Percentiles rank a stretch among this genome's conserved stretches.
Conservation (phyloP, 2,888 invertebrate genomes). For the Glyphotaelius pellucidus region DNA sequence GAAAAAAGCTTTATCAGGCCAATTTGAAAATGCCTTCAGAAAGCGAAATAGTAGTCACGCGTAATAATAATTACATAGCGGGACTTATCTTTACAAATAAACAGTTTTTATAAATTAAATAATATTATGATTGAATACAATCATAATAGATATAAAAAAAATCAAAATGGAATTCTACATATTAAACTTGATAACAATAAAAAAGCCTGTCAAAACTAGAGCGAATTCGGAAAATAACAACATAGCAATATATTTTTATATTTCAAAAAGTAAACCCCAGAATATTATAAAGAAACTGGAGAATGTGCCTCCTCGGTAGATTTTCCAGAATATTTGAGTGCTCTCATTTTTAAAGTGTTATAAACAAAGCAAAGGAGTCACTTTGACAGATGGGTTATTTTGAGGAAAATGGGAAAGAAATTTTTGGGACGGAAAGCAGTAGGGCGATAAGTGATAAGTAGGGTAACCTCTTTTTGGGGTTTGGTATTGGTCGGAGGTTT, state of each 20-base stretch:
- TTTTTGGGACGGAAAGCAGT: background rate
- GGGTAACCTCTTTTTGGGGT: background rate
- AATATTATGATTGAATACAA: too few relatives aligned
- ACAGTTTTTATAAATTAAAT: too few relatives aligned
- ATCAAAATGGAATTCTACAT: too few relatives aligned
- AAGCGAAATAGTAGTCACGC: too few relatives aligned
- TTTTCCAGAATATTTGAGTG: background rate
- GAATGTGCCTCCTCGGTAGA: background rate
- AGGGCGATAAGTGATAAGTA: background rate
- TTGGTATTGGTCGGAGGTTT: background rate
- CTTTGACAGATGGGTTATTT: background rate
- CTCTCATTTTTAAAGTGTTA: background rate
- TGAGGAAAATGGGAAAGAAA: background rate
- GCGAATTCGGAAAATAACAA: background rate
- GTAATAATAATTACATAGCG: too few relatives aligned
- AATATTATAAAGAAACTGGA: background rate
- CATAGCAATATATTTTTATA: background rate
- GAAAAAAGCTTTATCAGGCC: too few relatives aligned
- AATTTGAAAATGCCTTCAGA: too few relatives aligned
- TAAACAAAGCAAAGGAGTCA: background rate
- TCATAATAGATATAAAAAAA: too few relatives aligned
- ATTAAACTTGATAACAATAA: background rate
- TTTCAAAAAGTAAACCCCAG: background rate
- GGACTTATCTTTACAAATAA: too few relatives aligned
- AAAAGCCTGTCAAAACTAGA: background rate